Evolutionary conservation across 2,888 invertebrate genomes (phyloP), one percentile per base, ranked within the genome.

Genomic region (Thalpophila matura): DNA sequence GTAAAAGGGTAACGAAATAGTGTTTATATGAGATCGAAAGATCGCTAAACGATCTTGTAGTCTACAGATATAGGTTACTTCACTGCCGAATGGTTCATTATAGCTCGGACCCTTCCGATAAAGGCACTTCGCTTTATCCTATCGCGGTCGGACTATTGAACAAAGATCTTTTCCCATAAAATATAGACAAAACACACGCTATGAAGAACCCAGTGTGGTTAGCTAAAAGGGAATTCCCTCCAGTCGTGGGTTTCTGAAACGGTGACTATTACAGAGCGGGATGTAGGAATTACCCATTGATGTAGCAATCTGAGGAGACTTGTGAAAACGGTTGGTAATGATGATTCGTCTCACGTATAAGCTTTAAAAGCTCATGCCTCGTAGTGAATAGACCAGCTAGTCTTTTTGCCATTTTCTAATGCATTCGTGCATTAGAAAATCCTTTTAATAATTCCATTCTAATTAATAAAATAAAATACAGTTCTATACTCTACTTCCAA

Each of bases 51-150:
- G 12, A 31, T 20, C 3, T 46, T 46, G 68, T 63, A 68, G 38
- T 22, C n/a, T 67, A 38, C 57, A 16, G 37, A 33, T 4, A 20
- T 7, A 12, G 7, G 22, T n/a, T 27, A 63, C 57, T 57, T 31
- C 31, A 2, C n/a, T 22, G 1, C 7, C 26, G 26, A 38, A 63
- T 63, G 38, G 63, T 45, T 63, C 63, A 68, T 63, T 57, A 63
- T 27, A 31, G 26, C 26, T 67, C 68, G 63, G 45, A 67, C 68
- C 68, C 24, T 67, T 40, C 4, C 68, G 31, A 67, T 63, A 68
- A 63, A 63, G 18, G 26, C 45, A 57, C 26, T 68, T 63, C 12
- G 9, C 14, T 67, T 37, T 24, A 62, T 68, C 68, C 63, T 33
- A 55, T 45, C 68, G 6, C 9, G 43, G 45, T 45, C 56, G 31